These are phyloP conservation scores for Sphenopsis melanotis DNA, from an alignment of 2,797 vertebrate genomes.

Conservation along the genomic window DNA sequence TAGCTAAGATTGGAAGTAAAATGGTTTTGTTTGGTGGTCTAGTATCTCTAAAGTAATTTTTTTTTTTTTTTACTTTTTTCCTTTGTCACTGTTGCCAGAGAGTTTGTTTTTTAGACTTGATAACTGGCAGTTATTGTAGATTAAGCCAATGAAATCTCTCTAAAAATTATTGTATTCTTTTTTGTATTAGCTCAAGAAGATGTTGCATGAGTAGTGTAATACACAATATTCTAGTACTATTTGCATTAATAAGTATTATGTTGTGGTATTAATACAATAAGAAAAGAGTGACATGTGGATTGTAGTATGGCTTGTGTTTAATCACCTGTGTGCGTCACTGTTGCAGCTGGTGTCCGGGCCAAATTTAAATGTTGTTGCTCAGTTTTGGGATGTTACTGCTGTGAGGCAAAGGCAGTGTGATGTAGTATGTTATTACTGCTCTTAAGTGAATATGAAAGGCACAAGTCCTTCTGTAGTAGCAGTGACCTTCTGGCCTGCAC, in stretches of 20 bases:
- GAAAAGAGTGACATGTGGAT: background rate
- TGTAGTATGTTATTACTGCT: background rate
- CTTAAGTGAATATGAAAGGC: background rate
- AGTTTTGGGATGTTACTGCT: background rate
- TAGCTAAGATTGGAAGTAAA: background rate
- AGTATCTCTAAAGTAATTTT: background rate
- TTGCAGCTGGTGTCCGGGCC: background rate
- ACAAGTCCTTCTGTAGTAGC: background rate
- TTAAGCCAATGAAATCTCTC: background rate
- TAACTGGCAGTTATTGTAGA: background rate
- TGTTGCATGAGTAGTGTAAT: background rate
- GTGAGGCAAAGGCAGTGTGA: background rate
- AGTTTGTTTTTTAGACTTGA: background rate
- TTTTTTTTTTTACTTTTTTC: background rate
- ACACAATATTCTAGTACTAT: background rate
- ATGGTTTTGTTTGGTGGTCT: background rate
- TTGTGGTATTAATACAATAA: background rate
- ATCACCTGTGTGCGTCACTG: background rate
- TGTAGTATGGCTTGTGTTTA: background rate
- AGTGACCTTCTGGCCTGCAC: background rate
- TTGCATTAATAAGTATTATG: background rate
- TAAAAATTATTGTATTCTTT: background rate
- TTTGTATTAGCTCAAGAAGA: background rate
- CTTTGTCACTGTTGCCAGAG: background rate
- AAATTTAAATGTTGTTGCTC: background rate